Percentiles rank a stretch among this genome's conserved stretches.
These are phyloP conservation scores for Leptatherina wallacei DNA, from an alignment of 2,797 vertebrate species.

Conservation along the genomic window DNA sequence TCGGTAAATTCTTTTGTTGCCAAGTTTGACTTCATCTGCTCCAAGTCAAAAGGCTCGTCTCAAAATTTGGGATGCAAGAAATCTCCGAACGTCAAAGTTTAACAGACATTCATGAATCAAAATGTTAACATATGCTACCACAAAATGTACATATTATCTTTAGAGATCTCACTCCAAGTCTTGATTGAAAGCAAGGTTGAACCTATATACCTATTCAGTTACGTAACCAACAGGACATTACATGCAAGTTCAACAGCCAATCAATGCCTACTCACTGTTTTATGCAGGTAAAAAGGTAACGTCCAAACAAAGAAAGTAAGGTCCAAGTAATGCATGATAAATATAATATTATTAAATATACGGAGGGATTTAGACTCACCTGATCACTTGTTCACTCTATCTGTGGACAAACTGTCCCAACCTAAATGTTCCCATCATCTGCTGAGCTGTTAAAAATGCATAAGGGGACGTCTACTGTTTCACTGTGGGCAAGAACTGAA, in stretches of 20 bases:
- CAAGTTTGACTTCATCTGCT: conserved; percentile 14
- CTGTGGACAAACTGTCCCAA: conserved; percentile 77
- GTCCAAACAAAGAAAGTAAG: conserved; percentile 21
- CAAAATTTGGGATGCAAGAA: not conserved
- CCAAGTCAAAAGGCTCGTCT: conserved; percentile 1
- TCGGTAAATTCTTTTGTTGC: conserved; percentile 16
- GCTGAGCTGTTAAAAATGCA: conserved; percentile 85
- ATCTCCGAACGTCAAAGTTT: not conserved
- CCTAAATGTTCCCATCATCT: conserved; percentile 79
- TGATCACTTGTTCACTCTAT: conserved; percentile 69
- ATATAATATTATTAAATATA: conserved; percentile 28
- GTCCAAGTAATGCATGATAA: conserved; percentile 11
- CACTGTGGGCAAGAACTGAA: conserved; percentile 68
- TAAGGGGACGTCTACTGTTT: conserved; percentile 77
- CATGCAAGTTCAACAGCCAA: not conserved
- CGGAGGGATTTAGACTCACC: conserved; percentile 69
- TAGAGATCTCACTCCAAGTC: not conserved
- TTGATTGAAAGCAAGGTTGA: not conserved
- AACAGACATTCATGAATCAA: not conserved
- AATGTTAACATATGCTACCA: not conserved
- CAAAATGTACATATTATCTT: not conserved
- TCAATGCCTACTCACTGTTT: not conserved
- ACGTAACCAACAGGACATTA: conserved; percentile 15
- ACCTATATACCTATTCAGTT: conserved; percentile 6
- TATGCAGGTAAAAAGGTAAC: not conserved